phyloP scores from a whole-genome alignment of 1,140 invertebrate genomes.

The Megathymus violae region DNA sequence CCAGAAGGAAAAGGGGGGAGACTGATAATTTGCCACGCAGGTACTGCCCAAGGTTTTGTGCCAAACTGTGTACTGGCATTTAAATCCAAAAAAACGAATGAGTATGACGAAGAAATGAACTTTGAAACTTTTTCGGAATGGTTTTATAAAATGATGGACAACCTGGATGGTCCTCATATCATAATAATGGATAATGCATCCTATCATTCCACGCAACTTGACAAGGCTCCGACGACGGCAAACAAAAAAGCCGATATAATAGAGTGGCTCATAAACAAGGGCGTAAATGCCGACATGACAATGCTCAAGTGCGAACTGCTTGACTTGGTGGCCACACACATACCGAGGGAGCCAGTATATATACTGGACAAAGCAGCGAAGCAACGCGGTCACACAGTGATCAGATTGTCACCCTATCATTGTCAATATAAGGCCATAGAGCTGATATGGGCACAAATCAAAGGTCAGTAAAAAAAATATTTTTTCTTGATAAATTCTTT shows the following conservation, averaged over 20 bases:
- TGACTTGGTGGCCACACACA: background rate
- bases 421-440: slow-evolving; percentile 30
- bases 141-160: too few relatives aligned
- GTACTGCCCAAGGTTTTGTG: background rate
- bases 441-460: slow-evolving; percentile 15
- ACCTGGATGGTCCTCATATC: too few relatives aligned
- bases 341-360: background rate
- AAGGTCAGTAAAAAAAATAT: slow-evolving; percentile 14
- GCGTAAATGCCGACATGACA: slow-evolving; percentile 5
- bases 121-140: too few relatives aligned
- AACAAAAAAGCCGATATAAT: slow-evolving; percentile 36
- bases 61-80: slow-evolving; percentile 32
- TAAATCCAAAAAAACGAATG: slow-evolving; percentile 37
- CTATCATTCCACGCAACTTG: too few relatives aligned
- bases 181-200: too few relatives aligned
- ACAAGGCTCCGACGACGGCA: slow-evolving; percentile 41
- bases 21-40: background rate
- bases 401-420: slow-evolving; percentile 18
- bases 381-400: slow-evolving; percentile 9
- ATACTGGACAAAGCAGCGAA: background rate
- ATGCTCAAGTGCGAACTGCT: background rate
- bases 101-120: slow-evolving; percentile 45
- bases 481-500: slow-evolving; percentile 12
- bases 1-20: slow-evolving; percentile 15
- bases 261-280: slow-evolving; percentile 29